Conservation (phyloP, 2,888 invertebrate genomes). For the Aphidoletes aphidimyza region DNA sequence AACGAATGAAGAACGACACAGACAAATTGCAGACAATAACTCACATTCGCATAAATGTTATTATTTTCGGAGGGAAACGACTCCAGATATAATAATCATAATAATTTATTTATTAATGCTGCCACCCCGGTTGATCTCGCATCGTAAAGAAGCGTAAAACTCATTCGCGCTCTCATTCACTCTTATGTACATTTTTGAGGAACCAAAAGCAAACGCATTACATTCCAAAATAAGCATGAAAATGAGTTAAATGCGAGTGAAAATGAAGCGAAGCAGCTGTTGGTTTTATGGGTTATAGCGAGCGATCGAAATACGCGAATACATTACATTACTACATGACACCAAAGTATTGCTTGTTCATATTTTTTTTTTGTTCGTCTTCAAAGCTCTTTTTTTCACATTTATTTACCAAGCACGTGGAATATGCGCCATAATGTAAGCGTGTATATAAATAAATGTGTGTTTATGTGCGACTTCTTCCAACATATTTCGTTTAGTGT, state of each 20-base stretch:
- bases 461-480: no score
- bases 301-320: neutral
- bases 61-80: slow-evolving; percentile 30
- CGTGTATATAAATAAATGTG: no score
- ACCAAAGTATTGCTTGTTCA: neutral
- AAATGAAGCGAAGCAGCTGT: slow-evolving; percentile 35
- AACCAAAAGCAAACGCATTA: neutral
- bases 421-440: neutral
- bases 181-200: no score
- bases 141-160: neutral
- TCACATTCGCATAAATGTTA: slow-evolving; percentile 20
- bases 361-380: neutral
- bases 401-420: neutral
- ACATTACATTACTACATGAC: neutral
- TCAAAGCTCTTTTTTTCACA: neutral
- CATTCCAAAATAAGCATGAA: neutral
- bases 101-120: slow-evolving; percentile 46
- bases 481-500: neutral
- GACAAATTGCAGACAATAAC: slow-evolving; percentile 44
- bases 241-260: neutral
- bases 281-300: neutral
- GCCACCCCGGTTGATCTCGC: neutral
- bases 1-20: neutral
- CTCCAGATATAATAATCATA: slow-evolving; percentile 24
- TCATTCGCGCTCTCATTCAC: neutral